phyloP scores from a whole-genome alignment of 2,113 vertebrate species.

The Orientallactaga bullata region DNA sequence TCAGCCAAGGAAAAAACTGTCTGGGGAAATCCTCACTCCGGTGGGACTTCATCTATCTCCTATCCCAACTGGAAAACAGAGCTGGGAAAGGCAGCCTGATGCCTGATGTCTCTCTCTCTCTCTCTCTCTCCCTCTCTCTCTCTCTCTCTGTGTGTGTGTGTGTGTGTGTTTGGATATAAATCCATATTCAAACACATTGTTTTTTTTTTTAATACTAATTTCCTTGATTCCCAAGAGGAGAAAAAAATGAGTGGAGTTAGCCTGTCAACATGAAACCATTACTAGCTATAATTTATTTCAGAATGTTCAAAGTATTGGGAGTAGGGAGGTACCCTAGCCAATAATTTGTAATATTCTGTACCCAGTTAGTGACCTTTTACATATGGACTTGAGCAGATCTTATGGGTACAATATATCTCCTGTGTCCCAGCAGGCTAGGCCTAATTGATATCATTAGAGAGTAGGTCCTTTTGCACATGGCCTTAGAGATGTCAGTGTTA shows the following conservation, averaged over 20 bases:
- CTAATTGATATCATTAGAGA: conserved; percentile 92
- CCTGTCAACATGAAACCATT: conserved; percentile 85
- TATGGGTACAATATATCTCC: conserved; percentile 86
- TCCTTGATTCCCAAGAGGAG: conserved; percentile 73
- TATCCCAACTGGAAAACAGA: not conserved
- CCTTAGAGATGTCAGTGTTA: conserved; percentile 89
- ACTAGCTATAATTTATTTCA: conserved; percentile 87
- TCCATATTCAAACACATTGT: not conserved
- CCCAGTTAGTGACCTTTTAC: conserved; percentile 91
- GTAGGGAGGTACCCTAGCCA: conserved; percentile 38
- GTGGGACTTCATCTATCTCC: not conserved
- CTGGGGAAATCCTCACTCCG: not conserved
- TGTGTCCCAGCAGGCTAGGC: conserved; percentile 89
- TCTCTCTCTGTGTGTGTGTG: not conserved
- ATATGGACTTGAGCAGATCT: conserved; percentile 90
- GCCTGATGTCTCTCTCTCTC: not conserved
- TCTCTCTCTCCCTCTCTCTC: too few species aligned
- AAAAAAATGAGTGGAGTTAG: conserved; percentile 86
- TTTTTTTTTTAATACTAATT: conserved; percentile 1
- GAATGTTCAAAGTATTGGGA: conserved; percentile 79
- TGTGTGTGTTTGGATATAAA: not conserved
- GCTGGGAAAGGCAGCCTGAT: not conserved
- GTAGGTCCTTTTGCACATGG: conserved; percentile 87
- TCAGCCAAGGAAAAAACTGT: conserved; percentile 9
- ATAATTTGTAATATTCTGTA: conserved; percentile 86